Conservation (phyloP, 2,888 invertebrate species). For the Clivina fossor region DNA sequence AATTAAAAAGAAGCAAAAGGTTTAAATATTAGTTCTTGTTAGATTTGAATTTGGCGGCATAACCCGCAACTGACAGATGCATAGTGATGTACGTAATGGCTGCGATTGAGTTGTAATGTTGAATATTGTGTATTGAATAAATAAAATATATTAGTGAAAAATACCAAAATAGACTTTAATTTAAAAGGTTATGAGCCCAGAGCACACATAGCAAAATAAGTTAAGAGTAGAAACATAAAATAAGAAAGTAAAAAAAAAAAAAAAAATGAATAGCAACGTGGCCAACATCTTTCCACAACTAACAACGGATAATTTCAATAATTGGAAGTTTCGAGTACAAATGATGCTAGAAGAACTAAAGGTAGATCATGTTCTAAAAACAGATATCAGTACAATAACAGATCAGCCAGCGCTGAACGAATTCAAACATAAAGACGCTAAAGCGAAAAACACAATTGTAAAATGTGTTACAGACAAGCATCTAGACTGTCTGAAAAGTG, state of each 20-base stretch:
- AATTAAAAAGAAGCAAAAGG: too few relatives aligned
- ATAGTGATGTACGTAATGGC: too few relatives aligned
- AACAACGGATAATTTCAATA: slow-evolving; percentile 12
- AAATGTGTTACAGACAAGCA: slow-evolving; percentile 40
- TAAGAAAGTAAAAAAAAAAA: too few relatives aligned
- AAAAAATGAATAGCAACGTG: neutral
- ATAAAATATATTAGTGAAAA: too few relatives aligned
- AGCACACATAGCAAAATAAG: neutral
- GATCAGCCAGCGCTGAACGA: slow-evolving; percentile 20
- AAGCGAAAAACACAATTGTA: slow-evolving; percentile 38
- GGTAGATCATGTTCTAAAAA: slow-evolving; percentile 8
- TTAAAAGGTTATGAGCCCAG: too few relatives aligned
- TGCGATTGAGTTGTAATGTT: too few relatives aligned
- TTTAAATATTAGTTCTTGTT: too few relatives aligned
- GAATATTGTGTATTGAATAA: too few relatives aligned
- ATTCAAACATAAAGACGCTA: slow-evolving; percentile 34
- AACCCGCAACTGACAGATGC: too few relatives aligned
- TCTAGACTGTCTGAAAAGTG: slow-evolving; percentile 39
- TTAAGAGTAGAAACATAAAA: neutral
- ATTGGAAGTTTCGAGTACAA: slow-evolving; percentile 34
- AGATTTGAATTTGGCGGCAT: too few relatives aligned
- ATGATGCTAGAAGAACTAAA: slow-evolving; percentile 30
- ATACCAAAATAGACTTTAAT: too few relatives aligned
- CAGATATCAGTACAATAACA: slow-evolving; percentile 5
- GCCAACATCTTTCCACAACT: slow-evolving; percentile 1